Evolutionary conservation across 1,140 invertebrate genomes (phyloP).

Genomic region (Ceratitis capitata): DNA sequence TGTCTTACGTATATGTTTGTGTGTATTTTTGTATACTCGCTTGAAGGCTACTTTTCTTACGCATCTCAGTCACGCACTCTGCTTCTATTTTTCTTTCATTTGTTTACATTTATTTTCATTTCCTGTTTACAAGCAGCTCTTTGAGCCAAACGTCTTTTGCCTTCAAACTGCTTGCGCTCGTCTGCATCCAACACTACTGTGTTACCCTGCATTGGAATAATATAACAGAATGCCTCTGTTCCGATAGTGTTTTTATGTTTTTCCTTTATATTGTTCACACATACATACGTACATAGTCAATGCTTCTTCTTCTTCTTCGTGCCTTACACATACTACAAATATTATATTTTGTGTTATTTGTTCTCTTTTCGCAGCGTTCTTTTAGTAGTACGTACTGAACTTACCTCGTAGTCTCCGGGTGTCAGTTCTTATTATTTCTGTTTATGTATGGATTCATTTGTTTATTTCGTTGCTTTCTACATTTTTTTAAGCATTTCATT

Average conservation of each 20-base stretch:
- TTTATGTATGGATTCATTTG: not conserved
- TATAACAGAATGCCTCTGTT: not conserved
- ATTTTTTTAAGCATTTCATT: not conserved
- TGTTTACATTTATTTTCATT: constrained; percentile 28
- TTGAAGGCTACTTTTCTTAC: too few species aligned
- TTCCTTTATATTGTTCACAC: too few species aligned
- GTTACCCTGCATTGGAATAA: not conserved
- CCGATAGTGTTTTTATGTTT: not conserved
- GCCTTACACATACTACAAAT: not conserved
- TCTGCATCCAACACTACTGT: not conserved
- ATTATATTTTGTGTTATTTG: not conserved
- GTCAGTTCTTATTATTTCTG: not conserved
- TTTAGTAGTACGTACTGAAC: not conserved
- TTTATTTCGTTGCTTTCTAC: not conserved
- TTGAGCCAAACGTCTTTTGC: not conserved
- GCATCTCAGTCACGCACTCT: constrained; percentile 19
- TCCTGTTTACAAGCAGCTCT: not conserved
- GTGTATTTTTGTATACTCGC: too few species aligned
- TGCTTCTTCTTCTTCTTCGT: not conserved
- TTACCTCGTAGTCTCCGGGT: not conserved
- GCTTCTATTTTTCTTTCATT: constrained; percentile 24
- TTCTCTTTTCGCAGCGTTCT: not conserved
- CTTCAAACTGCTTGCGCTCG: not conserved
- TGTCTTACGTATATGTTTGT: too few species aligned
- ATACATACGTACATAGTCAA: not conserved